Conservation (phyloP, 2,797 vertebrate species). For the Nannoperca australis region DNA sequence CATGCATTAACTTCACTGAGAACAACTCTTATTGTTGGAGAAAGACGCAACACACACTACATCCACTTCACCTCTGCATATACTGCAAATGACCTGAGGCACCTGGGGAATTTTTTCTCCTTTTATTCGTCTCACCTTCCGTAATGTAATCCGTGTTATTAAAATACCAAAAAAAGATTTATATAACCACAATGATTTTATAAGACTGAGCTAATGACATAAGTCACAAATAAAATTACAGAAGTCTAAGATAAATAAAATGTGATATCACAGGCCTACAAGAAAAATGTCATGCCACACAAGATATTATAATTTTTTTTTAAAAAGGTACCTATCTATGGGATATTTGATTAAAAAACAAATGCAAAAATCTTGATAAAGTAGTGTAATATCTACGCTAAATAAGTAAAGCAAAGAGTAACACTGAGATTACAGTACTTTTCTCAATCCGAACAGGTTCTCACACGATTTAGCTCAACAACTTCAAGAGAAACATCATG, state of each 20-base stretch:
- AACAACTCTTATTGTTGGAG: constrained; percentile 43
- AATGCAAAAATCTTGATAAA: neutral
- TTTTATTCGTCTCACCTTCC: constrained; percentile 44
- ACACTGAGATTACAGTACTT: neutral
- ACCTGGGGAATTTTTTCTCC: constrained; percentile 60
- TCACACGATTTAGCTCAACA: neutral
- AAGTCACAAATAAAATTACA: constrained; percentile 72
- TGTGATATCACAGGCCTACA: neutral
- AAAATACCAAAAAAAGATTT: constrained; percentile 24
- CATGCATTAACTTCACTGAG: constrained; percentile 42
- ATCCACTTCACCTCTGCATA: constrained; percentile 57
- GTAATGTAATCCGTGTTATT: constrained; percentile 57
- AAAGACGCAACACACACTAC: constrained; percentile 32
- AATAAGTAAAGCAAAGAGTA: neutral
- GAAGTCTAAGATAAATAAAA: constrained; percentile 61
- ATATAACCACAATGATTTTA: constrained; percentile 47
- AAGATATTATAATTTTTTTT: neutral
- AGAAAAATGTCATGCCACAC: neutral
- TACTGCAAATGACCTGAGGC: constrained; percentile 60
- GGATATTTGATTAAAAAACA: neutral
- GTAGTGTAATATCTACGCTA: neutral
- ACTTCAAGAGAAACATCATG: neutral
- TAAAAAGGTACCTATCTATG: neutral
- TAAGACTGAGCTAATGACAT: constrained; percentile 27
- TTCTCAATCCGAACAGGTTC: neutral